Conservation (phyloP, 2,888 invertebrate genomes). For the Ophion slaviceki region DNA sequence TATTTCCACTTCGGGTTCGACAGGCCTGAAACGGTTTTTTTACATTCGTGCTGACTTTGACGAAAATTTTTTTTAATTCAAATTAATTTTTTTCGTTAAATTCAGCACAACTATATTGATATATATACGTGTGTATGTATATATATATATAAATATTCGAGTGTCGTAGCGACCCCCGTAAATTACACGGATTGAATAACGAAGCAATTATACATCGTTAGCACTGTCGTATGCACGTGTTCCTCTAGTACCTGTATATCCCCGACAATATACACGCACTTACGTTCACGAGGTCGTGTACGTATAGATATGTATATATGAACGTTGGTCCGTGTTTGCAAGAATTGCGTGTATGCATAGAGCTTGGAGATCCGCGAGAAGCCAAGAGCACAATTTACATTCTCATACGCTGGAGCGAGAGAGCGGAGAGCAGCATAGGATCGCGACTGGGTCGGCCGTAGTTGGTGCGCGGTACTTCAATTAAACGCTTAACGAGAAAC, state of each 20-base stretch:
- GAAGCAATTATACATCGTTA: slow-evolving; percentile 75
- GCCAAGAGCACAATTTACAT: slow-evolving; percentile 71
- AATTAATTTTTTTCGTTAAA: too few species aligned
- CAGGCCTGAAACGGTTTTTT: too few species aligned
- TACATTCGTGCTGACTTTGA: too few species aligned
- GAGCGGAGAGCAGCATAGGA: not conserved
- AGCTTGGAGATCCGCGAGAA: slow-evolving; percentile 5
- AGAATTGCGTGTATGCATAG: slow-evolving; percentile 1
- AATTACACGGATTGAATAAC: slow-evolving; percentile 77
- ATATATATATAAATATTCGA: not conserved
- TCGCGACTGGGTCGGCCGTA: slow-evolving; percentile 38
- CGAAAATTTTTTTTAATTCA: too few species aligned
- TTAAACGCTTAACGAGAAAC: slow-evolving; percentile 71
- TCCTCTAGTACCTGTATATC: slow-evolving; percentile 19
- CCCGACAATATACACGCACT: slow-evolving; percentile 47
- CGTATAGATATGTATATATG: not conserved
- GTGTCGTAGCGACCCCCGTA: slow-evolving; percentile 59
- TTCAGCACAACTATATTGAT: too few species aligned
- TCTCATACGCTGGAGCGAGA: slow-evolving; percentile 54
- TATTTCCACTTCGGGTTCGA: too few species aligned
- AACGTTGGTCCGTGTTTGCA: not conserved
- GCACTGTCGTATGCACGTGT: slow-evolving; percentile 68
- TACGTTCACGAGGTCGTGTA: slow-evolving; percentile 35
- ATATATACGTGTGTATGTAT: too few species aligned
- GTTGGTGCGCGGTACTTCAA: slow-evolving; percentile 67